phyloP scores from a whole-genome alignment of 2,797 vertebrate species.

The Nyctibius grandis region DNA sequence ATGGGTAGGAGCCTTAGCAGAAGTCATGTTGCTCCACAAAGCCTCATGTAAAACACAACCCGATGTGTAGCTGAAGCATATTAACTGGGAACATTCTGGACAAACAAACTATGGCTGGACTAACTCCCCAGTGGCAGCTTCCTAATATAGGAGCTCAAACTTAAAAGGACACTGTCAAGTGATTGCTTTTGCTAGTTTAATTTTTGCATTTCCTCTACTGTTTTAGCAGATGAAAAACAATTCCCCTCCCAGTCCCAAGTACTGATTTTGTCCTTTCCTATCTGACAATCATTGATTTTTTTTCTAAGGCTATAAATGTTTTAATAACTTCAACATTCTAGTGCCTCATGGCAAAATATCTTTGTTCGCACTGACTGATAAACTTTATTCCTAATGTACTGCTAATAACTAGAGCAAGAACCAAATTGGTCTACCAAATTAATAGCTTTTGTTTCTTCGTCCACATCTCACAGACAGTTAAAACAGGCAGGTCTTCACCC shows the following conservation, averaged over 20 bases:
- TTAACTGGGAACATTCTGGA: neutral
- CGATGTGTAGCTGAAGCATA: neutral
- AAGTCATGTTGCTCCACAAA: neutral
- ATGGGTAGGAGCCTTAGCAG: neutral
- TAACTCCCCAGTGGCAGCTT: neutral
- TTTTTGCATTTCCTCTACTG: conserved; percentile 35
- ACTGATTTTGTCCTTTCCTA: conserved; percentile 42
- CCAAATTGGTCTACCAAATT: neutral
- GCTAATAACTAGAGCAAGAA: neutral
- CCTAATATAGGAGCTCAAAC: neutral
- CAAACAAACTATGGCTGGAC: neutral
- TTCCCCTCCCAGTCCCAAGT: conserved; percentile 12
- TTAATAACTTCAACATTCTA: conserved; percentile 63
- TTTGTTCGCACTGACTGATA: conserved; percentile 38
- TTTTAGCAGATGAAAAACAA: conserved; percentile 30
- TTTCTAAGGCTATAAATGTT: conserved; percentile 58
- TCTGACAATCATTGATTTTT: conserved; percentile 54
- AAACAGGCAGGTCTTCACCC: neutral
- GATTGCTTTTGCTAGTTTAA: conserved; percentile 41
- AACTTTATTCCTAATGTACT: conserved; percentile 18
- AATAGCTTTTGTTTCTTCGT: neutral
- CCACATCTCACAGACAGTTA: neutral
- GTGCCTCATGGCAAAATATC: conserved; percentile 54
- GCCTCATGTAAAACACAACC: neutral
- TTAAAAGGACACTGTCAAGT: conserved; percentile 12